A percentile compares a stretch with the other conserved stretches of the same genome.
These are phyloP conservation scores for Drosophila suzukii DNA, from an alignment of 1,140 invertebrate genomes.

Conservation along the genomic window DNA sequence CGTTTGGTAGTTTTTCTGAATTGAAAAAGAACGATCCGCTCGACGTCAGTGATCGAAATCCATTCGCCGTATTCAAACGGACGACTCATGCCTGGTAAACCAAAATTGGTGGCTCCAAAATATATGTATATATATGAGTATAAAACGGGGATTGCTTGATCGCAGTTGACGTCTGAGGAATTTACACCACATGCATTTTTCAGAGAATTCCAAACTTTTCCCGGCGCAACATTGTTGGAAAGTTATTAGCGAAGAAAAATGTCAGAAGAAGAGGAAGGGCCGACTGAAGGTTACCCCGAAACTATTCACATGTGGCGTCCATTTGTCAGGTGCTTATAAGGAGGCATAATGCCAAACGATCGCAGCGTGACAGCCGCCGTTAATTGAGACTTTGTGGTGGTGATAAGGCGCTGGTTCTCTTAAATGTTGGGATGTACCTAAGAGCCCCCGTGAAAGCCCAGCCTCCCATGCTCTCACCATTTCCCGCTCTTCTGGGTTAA, in stretches of 20 bases:
- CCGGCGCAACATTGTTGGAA: slow-evolving; percentile 18
- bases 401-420: slow-evolving; percentile 6
- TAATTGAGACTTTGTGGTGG: slow-evolving; percentile 39
- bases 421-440: background rate
- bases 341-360: slow-evolving; percentile 41
- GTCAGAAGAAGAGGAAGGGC: background rate
- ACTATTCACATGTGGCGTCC: slow-evolving; percentile 65
- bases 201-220: background rate
- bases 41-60: slow-evolving; percentile 25
- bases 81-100: slow-evolving; percentile 15
- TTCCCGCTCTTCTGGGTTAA: background rate
- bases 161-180: slow-evolving; percentile 16
- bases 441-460: slow-evolving; percentile 3
- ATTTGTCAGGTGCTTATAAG: slow-evolving; percentile 56
- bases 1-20: slow-evolving; percentile 4
- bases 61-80: slow-evolving; percentile 5
- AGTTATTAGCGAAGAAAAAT: slow-evolving; percentile 5
- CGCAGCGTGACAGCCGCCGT: slow-evolving; percentile 56
- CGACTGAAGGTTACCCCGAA: slow-evolving; percentile 10
- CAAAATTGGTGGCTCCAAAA: slow-evolving; percentile 8
- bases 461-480: slow-evolving; percentile 9
- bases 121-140: background rate
- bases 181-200: background rate
- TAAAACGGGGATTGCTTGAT: slow-evolving; percentile 19
- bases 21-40: background rate